Percentiles rank a stretch among this genome's conserved stretches.
Evolutionary conservation across 2,888 invertebrate species (phyloP).

Genomic region (Hydrotaea cyrtoneurina): DNA sequence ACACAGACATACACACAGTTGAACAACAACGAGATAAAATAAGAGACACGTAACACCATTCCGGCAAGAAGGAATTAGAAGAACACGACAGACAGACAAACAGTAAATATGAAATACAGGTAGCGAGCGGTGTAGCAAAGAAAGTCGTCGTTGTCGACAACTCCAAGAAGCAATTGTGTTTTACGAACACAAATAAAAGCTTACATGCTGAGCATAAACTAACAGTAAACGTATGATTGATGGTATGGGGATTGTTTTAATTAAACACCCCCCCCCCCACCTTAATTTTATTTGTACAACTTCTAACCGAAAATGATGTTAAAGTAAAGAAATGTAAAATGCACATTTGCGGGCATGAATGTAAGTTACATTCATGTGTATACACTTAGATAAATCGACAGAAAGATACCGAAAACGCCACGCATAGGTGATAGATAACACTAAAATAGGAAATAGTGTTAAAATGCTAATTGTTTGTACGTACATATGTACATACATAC

Average conservation of each 20-base stretch:
- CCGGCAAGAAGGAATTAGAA: no score
- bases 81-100: no score
- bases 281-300: neutral
- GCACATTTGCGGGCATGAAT: neutral
- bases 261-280: neutral
- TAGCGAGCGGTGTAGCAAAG: no score
- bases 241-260: constrained; percentile 16
- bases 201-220: neutral
- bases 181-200: no score
- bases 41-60: neutral
- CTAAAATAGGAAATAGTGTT: constrained; percentile 36
- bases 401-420: neutral
- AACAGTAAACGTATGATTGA: constrained; percentile 33
- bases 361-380: neutral
- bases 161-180: no score
- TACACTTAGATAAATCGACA: neutral
- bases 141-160: no score
- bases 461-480: constrained; percentile 50
- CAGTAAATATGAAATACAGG: no score
- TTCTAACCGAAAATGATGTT: neutral
- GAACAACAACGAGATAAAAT: neutral
- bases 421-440: constrained; percentile 16
- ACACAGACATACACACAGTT: neutral
- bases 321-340: constrained; percentile 2
- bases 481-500: no score